These are phyloP conservation scores for Narcine bancroftii DNA, from an alignment of 2,113 vertebrate genomes.

Conservation along the genomic window DNA sequence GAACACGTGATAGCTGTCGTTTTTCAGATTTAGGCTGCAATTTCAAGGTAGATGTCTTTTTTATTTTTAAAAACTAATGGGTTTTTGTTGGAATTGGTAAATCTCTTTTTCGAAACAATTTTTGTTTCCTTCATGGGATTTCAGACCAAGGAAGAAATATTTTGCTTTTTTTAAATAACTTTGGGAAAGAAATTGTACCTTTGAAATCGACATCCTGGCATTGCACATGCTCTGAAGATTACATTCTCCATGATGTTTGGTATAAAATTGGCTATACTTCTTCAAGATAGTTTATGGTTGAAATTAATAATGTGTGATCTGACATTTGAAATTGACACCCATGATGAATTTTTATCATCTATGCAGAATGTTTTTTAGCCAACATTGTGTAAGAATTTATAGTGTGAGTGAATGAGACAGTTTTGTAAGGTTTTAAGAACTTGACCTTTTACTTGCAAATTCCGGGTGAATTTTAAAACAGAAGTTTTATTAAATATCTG, in stretches of 20 bases:
- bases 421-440: background rate
- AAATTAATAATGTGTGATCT: background rate
- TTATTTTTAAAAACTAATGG: background rate
- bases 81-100: background rate
- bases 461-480: slow-evolving; percentile 4
- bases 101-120: background rate
- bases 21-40: slow-evolving; percentile 64
- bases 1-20: slow-evolving; percentile 50
- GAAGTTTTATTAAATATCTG: background rate
- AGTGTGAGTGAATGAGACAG: background rate
- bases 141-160: background rate
- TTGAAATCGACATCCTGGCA: background rate
- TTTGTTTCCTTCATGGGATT: background rate
- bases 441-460: background rate
- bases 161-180: background rate
- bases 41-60: slow-evolving; percentile 57
- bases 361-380: background rate
- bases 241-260: background rate
- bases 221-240: background rate
- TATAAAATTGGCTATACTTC: background rate
- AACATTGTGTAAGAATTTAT: background rate
- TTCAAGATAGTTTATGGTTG: background rate
- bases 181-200: background rate
- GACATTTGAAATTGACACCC: background rate
- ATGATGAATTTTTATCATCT: background rate